Base-by-base conservation (phyloP, 2,797 vertebrate genomes). In the Simalia tracyae region DNA sequence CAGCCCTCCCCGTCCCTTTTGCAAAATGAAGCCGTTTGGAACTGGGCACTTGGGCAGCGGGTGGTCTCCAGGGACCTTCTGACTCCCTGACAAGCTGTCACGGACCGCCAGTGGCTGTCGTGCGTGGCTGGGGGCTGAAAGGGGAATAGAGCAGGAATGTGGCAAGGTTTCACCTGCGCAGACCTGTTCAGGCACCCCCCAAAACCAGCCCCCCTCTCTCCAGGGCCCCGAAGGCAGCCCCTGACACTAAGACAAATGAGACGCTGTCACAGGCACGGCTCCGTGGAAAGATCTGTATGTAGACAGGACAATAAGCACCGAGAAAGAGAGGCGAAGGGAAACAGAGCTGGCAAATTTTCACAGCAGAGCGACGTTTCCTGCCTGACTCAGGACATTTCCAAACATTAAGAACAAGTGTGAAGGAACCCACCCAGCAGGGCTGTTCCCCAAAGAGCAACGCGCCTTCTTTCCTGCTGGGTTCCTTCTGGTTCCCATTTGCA, bases 81-180 rank as follows among this genome's bases (percentile, higher is more conserved):
- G 10, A 26, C 28, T 88, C 19, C 28, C 14, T 0, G 11, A 94
- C 95, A 96, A 92, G 91, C 93, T 95, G 94, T 91, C 95, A 95
- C 95, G 94, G 95, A 94, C 94, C 96, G 95, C 94, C 94, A 95
- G 93, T 92, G 89, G 92, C 94, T 95, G 76, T 57, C 60, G 91
- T 31, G 91, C 92, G 94, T 92, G 87, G 94, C 94, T 56, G 92
- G 89, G 92, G 88, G 92, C 31, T 17, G 22, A 50, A 94, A 91
- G 91, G 50, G 36, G 0, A 61, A 89, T 26, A 66, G 36, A 54
- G 42, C 28, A 87, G 87, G 22, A 88, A 60, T 17, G 6, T 56
- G 24, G 14, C 26, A 89, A 64, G n/a, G 36, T 3, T 28, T 42
- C n/a, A 24, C 31, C 59, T n/a, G 15, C 1, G 3, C 17, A 81